Conservation (phyloP, 2,113 vertebrate genomes). For the Oncorhynchus kisutch region DNA sequence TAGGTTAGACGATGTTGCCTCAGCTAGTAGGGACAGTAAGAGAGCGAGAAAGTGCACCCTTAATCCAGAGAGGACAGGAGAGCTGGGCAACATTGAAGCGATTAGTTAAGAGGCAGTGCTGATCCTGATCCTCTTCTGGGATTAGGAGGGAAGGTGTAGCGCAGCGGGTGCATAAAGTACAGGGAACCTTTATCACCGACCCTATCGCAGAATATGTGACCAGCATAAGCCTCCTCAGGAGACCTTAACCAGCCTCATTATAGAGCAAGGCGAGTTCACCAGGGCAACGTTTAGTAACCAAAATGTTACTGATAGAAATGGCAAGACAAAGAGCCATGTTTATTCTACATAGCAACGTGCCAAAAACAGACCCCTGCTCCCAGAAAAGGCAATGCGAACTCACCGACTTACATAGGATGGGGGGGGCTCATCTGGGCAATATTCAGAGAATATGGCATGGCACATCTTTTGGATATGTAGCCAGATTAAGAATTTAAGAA, state of each 20-base stretch:
- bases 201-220: not conserved
- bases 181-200: not conserved
- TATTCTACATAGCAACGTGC: too few species aligned
- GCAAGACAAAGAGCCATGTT: too few species aligned
- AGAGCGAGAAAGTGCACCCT: not conserved
- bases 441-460: too few species aligned
- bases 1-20: too few species aligned
- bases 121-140: conserved; percentile 38
- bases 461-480: too few species aligned
- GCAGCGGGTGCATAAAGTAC: not conserved
- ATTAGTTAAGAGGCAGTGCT: conserved; percentile 29
- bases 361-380: too few species aligned
- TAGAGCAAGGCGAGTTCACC: not conserved
- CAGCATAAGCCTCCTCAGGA: not conserved
- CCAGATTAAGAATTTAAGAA: too few species aligned
- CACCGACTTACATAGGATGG: too few species aligned
- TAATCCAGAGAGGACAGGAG: conserved; percentile 7
- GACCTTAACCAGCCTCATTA: not conserved
- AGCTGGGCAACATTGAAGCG: conserved; percentile 29
- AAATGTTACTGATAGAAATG: too few species aligned
- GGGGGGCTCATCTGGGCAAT: too few species aligned
- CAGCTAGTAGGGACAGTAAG: not conserved
- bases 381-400: too few species aligned
- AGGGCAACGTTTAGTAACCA: too few species aligned
- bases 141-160: conserved; percentile 32